Conservation (phyloP, 2,888 invertebrate species). For the Alsophila aescularia region DNA sequence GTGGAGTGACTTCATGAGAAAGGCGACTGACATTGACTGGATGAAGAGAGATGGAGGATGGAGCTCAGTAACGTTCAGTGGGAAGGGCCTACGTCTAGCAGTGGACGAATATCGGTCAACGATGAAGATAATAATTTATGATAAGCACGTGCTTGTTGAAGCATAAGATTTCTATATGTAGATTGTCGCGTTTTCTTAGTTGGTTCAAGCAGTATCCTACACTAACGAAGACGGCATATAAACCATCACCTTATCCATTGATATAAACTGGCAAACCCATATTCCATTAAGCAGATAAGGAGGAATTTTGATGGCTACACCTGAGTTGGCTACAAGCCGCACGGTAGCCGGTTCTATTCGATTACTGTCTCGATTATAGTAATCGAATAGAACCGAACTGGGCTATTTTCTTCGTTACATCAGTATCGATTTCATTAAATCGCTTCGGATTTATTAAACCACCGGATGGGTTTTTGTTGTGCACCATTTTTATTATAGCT, state of each 20-base stretch:
- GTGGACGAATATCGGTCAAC: too few relatives aligned
- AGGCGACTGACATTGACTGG: too few relatives aligned
- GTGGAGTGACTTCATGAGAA: too few relatives aligned
- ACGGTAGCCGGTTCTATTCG: constrained; percentile 55
- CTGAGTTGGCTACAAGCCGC: constrained; percentile 41
- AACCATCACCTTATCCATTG: constrained; percentile 8
- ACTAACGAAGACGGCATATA: background rate
- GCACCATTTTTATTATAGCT: constrained; percentile 56
- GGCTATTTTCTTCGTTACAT: constrained; percentile 69
- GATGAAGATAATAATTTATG: too few relatives aligned
- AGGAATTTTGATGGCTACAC: constrained; percentile 46
- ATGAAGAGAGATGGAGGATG: too few relatives aligned
- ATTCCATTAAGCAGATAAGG: constrained; percentile 39
- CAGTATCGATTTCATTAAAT: constrained; percentile 78
- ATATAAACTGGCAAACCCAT: constrained; percentile 29
- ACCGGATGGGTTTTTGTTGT: constrained; percentile 71
- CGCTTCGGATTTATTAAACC: constrained; percentile 68
- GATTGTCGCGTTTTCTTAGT: background rate
- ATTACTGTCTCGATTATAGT: constrained; percentile 63
- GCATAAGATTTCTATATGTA: constrained; percentile 14
- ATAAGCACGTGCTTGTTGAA: background rate
- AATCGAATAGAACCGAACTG: constrained; percentile 48
- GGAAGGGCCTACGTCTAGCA: too few relatives aligned
- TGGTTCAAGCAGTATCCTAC: too few relatives aligned
- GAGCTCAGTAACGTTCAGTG: too few relatives aligned